Base-by-base conservation (phyloP, 2,113 vertebrate species). In the Calidris pygmaea region DNA sequence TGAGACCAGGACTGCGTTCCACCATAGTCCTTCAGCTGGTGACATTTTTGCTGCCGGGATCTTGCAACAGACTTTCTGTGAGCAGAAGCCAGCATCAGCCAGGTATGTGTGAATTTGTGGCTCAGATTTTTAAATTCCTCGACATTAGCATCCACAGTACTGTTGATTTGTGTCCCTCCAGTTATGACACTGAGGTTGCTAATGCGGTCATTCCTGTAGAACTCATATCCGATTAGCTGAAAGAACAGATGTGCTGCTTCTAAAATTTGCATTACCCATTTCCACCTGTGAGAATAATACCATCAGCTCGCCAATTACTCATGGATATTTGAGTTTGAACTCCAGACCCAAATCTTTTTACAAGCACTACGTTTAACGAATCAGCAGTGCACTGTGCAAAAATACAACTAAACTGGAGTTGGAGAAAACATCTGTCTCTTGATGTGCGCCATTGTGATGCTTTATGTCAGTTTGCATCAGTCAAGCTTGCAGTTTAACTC, bases 401-500 rank as follows among this genome's bases (percentile, higher is more conserved):
- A 89, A 84, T 17, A 55, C 65, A 80, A 45, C 87, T 85, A 56
- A 90, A 90, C 87, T 66, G 56, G 62, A 94, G 87, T 16, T 94
- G 76, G 67, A 95, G 95, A 83, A 97, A 97, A 96, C 96, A 96
- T 89, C 92, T 96, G 84, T 92, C 94, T 96, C 88, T 81, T 81
- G 83, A 83, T 93, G 91, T 27, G 22, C 4, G 2, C 75, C 89
- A 88, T 91, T 97, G 93, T 96, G 94, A 92, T 94, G 85, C 34
- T 96, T 95, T 97, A 91, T 96, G 85, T 94, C 97, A 97, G 76
- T 75, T 94, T 95, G 74, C 85, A 94, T 96, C 97, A 96, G 80
- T 92, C 96, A 97, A 86, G 95, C 93, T 96, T 96, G 87, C 80
- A 90, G 67, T 94, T 95, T 91, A 96, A 95, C 96, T 96, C 95